Evolutionary conservation across 2,888 invertebrate genomes (phyloP).

Genomic region (Eristalis intricaria): DNA sequence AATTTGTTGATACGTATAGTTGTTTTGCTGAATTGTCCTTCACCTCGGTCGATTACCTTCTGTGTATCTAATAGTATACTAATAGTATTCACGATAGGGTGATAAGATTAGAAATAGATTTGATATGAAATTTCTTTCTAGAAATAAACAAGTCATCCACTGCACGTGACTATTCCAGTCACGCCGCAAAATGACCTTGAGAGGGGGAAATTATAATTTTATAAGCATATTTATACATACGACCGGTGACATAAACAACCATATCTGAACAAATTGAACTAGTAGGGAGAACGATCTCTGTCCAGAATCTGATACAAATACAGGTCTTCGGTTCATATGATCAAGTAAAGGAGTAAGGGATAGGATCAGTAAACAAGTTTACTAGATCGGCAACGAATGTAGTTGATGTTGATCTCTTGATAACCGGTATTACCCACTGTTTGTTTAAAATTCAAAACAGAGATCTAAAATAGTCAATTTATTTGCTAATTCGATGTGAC

Average conservation of each 20-base stretch:
- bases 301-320: neutral
- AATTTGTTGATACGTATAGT: slow-evolving; percentile 17
- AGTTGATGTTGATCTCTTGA: neutral
- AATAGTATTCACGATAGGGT: neutral
- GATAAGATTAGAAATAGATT: neutral
- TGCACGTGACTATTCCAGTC: neutral
- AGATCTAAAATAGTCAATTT: neutral
- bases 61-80: no score
- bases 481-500: neutral
- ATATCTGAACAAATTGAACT: neutral
- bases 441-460: neutral
- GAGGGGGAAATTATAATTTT: neutral
- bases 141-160: neutral
- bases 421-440: neutral
- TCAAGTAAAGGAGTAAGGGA: neutral
- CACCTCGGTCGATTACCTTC: slow-evolving; percentile 31
- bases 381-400: neutral
- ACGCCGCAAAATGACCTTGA: neutral
- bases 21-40: slow-evolving; percentile 16
- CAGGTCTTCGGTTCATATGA: neutral
- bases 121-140: neutral
- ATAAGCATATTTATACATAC: neutral
- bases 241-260: no score
- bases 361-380: neutral
- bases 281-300: neutral